Conservation (phyloP, 2,113 vertebrate genomes). For the Ancistrus triradiatus region DNA sequence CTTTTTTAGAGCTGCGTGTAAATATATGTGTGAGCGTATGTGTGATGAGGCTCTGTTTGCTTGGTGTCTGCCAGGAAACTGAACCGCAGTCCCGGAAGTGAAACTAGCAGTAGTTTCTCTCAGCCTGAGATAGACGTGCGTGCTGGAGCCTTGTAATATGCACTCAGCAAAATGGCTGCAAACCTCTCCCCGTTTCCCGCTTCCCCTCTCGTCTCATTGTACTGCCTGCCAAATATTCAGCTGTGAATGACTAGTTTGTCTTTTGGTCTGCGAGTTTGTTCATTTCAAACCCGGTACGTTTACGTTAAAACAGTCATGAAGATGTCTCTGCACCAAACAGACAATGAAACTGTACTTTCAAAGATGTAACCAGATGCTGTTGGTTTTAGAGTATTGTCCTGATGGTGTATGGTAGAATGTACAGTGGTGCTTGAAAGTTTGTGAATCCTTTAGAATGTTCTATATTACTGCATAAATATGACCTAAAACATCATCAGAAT, state of each 20-base stretch:
- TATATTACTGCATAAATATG: too few relatives aligned
- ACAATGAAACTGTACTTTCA: too few relatives aligned
- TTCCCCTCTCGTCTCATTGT: neutral
- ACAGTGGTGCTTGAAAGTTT: too few relatives aligned
- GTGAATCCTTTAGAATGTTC: too few relatives aligned
- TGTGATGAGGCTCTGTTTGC: slow-evolving; percentile 24
- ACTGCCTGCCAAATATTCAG: neutral
- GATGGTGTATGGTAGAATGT: too few relatives aligned
- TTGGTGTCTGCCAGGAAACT: slow-evolving; percentile 47
- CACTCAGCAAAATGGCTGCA: slow-evolving; percentile 30
- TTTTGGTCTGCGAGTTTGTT: too few relatives aligned
- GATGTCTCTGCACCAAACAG: neutral
- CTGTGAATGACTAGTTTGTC: too few relatives aligned
- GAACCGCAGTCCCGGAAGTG: slow-evolving; percentile 47
- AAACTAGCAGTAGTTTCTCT: slow-evolving; percentile 37
- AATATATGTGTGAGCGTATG: slow-evolving; percentile 3
- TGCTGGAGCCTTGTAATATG: neutral
- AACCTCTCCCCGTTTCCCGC: slow-evolving; percentile 5
- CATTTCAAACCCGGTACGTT: too few relatives aligned
- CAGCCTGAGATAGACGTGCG: neutral
- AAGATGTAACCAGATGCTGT: too few relatives aligned
- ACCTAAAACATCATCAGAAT: too few relatives aligned
- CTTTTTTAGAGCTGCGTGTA: slow-evolving; percentile 50
- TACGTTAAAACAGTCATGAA: too few relatives aligned
- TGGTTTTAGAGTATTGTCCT: too few relatives aligned